Conservation (phyloP, 2,888 invertebrate genomes). For the Cloeon dipterum region DNA sequence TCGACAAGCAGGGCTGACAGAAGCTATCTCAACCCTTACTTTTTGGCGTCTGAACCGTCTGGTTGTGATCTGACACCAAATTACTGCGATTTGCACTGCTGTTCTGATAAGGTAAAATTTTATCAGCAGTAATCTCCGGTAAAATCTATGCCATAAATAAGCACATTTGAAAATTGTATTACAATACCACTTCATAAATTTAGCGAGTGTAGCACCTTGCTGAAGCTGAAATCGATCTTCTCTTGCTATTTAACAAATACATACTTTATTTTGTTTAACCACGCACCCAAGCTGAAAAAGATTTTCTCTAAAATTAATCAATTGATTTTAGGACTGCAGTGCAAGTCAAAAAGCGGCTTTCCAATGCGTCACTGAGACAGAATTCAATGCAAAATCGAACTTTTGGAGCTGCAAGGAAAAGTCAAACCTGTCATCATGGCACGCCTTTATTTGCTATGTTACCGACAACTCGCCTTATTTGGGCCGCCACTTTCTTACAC, state of each 20-base stretch:
- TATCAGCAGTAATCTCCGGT: no score
- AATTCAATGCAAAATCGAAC: neutral
- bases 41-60: neutral
- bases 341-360: neutral
- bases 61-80: slow-evolving; percentile 7
- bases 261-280: no score
- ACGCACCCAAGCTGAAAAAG: no score
- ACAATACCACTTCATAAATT: no score
- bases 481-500: neutral
- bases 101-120: slow-evolving; percentile 7
- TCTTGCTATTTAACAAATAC: no score
- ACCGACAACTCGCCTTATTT: neutral
- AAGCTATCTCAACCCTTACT: neutral
- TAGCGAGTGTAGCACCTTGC: no score
- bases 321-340: neutral
- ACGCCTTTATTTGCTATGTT: neutral
- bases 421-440: neutral
- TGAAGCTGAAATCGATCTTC: no score
- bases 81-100: slow-evolving; percentile 7
- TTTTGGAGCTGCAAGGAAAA: neutral
- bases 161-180: no score
- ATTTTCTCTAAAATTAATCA: no score
- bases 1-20: no score
- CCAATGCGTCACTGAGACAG: neutral
- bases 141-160: no score